Evolutionary conservation across 2,797 vertebrate genomes (phyloP).

Genomic region (Tapirus indicus): DNA sequence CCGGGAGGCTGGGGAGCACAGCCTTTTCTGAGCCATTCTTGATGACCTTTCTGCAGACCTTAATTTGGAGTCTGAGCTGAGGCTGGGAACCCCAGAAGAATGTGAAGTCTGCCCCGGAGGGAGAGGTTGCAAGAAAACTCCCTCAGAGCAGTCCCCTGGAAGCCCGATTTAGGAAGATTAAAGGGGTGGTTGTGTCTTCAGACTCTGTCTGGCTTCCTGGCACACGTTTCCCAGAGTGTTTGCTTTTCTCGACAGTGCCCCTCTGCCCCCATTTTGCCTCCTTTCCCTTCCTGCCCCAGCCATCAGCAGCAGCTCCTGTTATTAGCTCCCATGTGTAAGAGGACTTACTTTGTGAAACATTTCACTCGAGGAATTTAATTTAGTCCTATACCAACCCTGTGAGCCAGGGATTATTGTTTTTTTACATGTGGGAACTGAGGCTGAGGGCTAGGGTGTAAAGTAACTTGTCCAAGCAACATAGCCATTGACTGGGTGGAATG

Average conservation of each 20-base stretch:
- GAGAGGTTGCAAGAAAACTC: not conserved
- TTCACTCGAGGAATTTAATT: constrained; percentile 36
- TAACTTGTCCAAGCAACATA: not conserved
- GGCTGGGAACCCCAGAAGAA: not conserved
- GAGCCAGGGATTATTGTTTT: not conserved
- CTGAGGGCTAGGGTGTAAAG: not conserved
- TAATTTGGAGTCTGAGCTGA: not conserved
- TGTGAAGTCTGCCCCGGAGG: not conserved
- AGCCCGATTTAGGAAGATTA: not conserved
- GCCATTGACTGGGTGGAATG: not conserved
- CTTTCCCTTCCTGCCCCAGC: constrained; percentile 12
- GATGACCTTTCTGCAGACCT: constrained; percentile 47
- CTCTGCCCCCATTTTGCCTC: not conserved
- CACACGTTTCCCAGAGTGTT: not conserved
- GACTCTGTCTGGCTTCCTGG: not conserved
- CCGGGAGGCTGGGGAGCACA: not conserved
- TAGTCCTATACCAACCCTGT: not conserved
- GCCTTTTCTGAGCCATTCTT: constrained; percentile 9
- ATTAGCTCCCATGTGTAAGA: constrained; percentile 4
- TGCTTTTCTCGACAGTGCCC: not conserved
- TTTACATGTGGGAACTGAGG: not conserved
- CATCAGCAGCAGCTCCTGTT: not conserved
- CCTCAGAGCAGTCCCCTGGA: not conserved
- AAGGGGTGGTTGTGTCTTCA: not conserved
- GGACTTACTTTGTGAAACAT: not conserved